These are phyloP conservation scores for Oceanodroma leucorhoa DNA, from an alignment of 2,797 vertebrate genomes.

Conservation along the genomic window DNA sequence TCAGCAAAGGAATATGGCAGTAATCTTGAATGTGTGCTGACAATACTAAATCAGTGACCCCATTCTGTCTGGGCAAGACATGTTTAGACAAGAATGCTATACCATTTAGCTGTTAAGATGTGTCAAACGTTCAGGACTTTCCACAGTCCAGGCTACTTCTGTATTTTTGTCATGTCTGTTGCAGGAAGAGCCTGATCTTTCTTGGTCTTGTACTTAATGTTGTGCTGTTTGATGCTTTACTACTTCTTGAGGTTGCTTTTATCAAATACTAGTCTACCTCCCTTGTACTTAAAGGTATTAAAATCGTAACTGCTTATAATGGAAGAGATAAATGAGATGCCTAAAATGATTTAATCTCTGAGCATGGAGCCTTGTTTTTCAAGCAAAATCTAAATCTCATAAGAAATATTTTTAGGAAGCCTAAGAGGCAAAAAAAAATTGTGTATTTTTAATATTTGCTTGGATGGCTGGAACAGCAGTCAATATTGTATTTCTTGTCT, in stretches of 20 bases:
- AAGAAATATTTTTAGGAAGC: not conserved
- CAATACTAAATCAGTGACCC: not conserved
- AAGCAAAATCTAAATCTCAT: not conserved
- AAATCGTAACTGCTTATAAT: not conserved
- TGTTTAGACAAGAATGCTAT: rapidly evolving
- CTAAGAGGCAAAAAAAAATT: not conserved
- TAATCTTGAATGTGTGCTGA: not conserved
- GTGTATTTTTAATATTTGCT: not conserved
- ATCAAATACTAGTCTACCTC: not conserved
- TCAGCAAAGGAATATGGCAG: not conserved
- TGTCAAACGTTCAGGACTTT: not conserved
- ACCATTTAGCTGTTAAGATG: not conserved
- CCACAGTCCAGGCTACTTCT: not conserved
- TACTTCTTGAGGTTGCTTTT: not conserved
- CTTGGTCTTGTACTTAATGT: not conserved
- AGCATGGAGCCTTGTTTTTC: not conserved
- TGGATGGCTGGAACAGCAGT: not conserved
- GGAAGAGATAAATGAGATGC: not conserved
- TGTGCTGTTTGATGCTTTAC: not conserved
- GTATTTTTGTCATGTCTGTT: not conserved
- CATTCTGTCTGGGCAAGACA: not conserved
- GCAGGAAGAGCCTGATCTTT: not conserved
- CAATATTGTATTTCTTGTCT: not conserved
- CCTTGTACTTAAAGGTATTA: not conserved
- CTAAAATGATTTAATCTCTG: not conserved